Evolutionary conservation across 2,797 vertebrate genomes (phyloP), one percentile per base, ranked within the genome.

Genomic region (Rhinophrynus dorsalis): DNA sequence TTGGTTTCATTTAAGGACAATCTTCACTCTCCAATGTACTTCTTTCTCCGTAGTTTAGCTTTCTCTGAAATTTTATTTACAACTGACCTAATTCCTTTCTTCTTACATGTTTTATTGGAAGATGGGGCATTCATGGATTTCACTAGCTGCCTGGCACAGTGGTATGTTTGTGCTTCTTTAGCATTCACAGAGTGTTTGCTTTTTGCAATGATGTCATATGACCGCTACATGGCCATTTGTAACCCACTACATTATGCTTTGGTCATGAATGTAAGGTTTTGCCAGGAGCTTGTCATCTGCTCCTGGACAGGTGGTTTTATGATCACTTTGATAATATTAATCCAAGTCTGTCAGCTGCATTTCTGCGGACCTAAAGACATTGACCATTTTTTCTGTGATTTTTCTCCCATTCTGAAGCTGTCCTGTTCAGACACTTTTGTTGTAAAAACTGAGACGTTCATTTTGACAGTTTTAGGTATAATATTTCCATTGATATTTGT

Each of bases 201-300:
- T 11, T 48, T 65, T 38, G 48, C 23, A 38, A 37, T 37, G n/a
- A 65, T 65, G 61, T 54, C 61, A 27, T 65, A 54, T 65, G 61
- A 65, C 18, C 48, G 61, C 2, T 64, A 52, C n/a, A 18, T 38
- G 12, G 61, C 61, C 6, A 64, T 64, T 17, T 64, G 61, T 17
- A 21, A 52, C 5, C 61, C 61, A 2, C 30, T 64, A 2, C 33
- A 64, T 64, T 64, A 64, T 64, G 9, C 21, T 5, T 27, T 33
- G 26, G 9, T 29, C 11, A 40, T 52, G 23, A 64, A 5, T 13
- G 24, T 40, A 17, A 26, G 12, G 9, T 51, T 40, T 26, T 64
- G 47, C 15, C 9, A 35, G 6, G 15, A 29, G 23, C 17, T 62
- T 5, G 17, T 62, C 24, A 11, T 33, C 6, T 50, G 13, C 1